A percentile compares a stretch with the other conserved stretches of the same genome.
Conservation (phyloP, 2,113 vertebrate genomes). For the Pygoscelis antarcticus region DNA sequence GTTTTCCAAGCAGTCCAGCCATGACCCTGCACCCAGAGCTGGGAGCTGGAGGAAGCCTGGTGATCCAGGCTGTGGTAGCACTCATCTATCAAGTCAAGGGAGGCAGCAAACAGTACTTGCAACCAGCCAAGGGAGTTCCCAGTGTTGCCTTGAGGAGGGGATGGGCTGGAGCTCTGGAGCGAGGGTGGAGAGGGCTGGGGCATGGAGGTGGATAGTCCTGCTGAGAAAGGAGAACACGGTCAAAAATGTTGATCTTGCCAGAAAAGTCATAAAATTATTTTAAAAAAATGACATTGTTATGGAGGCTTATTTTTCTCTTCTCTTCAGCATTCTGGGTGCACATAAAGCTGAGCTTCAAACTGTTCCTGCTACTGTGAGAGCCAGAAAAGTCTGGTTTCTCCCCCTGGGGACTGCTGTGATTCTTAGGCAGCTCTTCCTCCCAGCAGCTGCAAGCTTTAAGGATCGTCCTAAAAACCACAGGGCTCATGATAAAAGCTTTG, state of each 20-base stretch:
- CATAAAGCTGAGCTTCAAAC: neutral
- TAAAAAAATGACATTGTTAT: rapidly evolving
- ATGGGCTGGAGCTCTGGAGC: neutral
- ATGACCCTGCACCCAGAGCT: neutral
- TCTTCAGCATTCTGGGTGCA: neutral
- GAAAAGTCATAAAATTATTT: neutral
- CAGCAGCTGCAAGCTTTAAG: neutral
- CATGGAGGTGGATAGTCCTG: neutral
- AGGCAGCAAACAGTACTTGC: neutral
- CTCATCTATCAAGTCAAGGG: too few species aligned
- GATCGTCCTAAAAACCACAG: neutral
- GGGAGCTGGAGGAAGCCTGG: neutral
- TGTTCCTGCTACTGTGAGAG: neutral
- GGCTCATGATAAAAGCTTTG: neutral
- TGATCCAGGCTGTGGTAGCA: neutral
- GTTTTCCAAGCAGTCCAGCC: neutral
- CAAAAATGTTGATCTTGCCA: neutral
- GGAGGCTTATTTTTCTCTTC: neutral
- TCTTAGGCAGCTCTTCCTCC: neutral
- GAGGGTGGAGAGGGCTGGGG: neutral
- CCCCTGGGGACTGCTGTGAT: rapidly evolving
- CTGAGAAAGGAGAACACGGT: neutral
- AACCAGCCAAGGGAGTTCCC: neutral
- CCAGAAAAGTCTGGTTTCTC: neutral
- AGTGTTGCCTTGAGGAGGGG: neutral